Evolutionary conservation across 2,888 invertebrate species (phyloP).

Genomic region (Myopa tessellatipennis): DNA sequence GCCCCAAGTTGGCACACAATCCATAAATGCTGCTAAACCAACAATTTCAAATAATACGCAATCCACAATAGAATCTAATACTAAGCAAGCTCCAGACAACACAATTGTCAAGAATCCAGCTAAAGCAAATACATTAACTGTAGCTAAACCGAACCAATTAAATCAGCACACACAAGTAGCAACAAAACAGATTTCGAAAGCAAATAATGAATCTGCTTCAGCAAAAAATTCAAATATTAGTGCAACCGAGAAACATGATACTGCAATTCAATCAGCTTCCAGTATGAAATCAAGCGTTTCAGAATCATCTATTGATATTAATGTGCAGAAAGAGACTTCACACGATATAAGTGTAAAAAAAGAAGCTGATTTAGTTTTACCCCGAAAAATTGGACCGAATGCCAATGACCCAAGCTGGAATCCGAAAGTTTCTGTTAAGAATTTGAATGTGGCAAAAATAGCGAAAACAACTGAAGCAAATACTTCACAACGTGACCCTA

Average conservation of each 20-base stretch:
- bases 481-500: neutral
- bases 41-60: too few species aligned
- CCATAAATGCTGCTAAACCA: neutral
- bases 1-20: neutral
- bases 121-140: slow-evolving; percentile 5
- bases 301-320: neutral
- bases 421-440: slow-evolving; percentile 25
- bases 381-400: slow-evolving; percentile 10
- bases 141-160: neutral
- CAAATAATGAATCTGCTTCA: neutral
- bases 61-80: too few species aligned
- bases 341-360: neutral
- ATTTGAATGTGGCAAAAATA: slow-evolving; percentile 21
- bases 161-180: neutral
- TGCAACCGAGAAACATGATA: neutral
- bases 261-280: neutral
- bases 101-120: neutral
- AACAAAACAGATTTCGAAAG: neutral
- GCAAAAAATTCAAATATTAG: neutral
- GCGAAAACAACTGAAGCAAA: neutral
- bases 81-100: neutral
- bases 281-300: neutral
- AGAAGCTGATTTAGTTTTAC: neutral
- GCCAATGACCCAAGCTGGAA: slow-evolving; percentile 22
- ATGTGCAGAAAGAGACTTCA: neutral